Evolutionary conservation across 2,888 invertebrate genomes (phyloP), one percentile per base, ranked within the genome.

Genomic region (Trachelus tabidus): DNA sequence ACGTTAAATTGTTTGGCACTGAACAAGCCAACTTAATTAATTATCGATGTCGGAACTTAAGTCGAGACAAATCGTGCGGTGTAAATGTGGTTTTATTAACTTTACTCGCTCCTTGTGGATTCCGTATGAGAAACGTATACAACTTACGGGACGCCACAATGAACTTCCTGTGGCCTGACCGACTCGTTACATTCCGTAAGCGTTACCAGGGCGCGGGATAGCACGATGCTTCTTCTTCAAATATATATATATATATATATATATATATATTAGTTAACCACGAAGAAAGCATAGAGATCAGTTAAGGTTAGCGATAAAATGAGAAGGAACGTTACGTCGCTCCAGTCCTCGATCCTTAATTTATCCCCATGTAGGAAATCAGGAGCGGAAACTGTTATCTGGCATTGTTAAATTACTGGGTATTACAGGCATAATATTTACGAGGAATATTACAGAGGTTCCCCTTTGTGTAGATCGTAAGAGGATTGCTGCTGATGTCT

Each of bases 401-500:
- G 69, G 69, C 69, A 33, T 12, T 33, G 69, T 30, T 69, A 69
- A 69, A 69, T 69, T 69, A 33, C 69, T 30, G n/a, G 30, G 69
- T 33, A 69, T 69, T 69, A 71, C 71, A 15, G 71, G n/a, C n/a
- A 6, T 9, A 31, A 71, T 71, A 71, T 71, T 71, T 71, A 71
- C n/a, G 71, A 15, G 12, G 12, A 12, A 33, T n/a, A 71, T 71
- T 71, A 71, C 33, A 71, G 71, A 33, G 71, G 69, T 4, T 71
- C 12, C 31, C 31, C 15, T 31, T 71, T 71, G 71, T 71, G 15
- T 11, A 31, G 31, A 30, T 15, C 12, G 31, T 71, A 71, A 71
- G 71, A 71, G 71, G 71, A 71, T 71, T 71, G 71, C 71, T 11
- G 71, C 71, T 34, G 71, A 71, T 34, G 71, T 71, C 71, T 30